Percentiles rank a stretch among this genome's conserved stretches.
Evolutionary conservation across 2,888 invertebrate genomes (phyloP).

Genomic region (Diaphora mendica): DNA sequence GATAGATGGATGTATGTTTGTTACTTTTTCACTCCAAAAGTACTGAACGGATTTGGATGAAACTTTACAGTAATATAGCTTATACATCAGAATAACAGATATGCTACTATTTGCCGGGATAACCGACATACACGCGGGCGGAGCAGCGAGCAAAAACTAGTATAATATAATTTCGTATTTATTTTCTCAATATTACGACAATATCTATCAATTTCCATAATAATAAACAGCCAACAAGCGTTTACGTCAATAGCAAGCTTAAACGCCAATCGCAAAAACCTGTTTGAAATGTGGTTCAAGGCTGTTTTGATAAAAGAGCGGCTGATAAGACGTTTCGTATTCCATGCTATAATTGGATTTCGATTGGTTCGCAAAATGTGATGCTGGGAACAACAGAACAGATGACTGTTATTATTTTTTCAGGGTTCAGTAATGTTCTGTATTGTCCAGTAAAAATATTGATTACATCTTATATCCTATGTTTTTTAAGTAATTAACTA

Average conservation of each 20-base stretch:
- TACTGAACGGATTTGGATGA: too few relatives aligned
- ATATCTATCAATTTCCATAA: neutral
- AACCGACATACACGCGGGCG: too few relatives aligned
- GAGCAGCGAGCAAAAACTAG: too few relatives aligned
- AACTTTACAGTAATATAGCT: too few relatives aligned
- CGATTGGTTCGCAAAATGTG: slow-evolving; percentile 11
- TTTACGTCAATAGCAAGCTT: slow-evolving; percentile 16
- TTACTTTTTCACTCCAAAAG: too few relatives aligned
- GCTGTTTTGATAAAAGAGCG: slow-evolving; percentile 24
- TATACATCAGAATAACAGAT: too few relatives aligned
- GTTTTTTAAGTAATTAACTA: neutral
- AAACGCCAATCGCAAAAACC: slow-evolving; percentile 28
- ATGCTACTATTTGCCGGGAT: too few relatives aligned
- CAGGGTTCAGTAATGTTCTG: neutral
- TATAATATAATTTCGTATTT: neutral
- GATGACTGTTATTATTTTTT: neutral
- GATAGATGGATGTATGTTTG: too few relatives aligned
- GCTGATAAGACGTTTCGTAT: slow-evolving; percentile 22
- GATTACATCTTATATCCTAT: too few relatives aligned
- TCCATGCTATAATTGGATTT: slow-evolving; percentile 14
- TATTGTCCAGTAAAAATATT: neutral
- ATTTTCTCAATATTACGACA: neutral
- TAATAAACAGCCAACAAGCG: slow-evolving; percentile 2
- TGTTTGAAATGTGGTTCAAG: slow-evolving; percentile 37
- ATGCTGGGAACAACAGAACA: neutral